phyloP scores from a whole-genome alignment of 2,888 invertebrate species.

The Coleophora deauratella region DNA sequence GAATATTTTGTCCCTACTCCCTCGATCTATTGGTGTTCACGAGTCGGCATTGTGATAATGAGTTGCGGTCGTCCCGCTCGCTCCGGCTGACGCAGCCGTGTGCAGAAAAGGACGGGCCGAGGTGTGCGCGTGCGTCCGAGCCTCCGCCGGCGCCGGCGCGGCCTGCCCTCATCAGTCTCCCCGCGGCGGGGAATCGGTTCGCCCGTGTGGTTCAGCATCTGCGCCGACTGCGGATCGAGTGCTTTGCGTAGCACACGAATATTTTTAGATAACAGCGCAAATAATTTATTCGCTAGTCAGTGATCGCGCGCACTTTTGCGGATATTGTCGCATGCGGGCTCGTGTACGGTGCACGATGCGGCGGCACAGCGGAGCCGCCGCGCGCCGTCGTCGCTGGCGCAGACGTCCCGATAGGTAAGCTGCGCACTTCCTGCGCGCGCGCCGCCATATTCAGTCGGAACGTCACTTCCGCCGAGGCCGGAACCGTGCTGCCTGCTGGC shows the following conservation, averaged over 20 bases:
- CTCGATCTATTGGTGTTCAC: slow-evolving; percentile 73
- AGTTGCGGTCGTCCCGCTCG: slow-evolving; percentile 57
- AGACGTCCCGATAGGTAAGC: slow-evolving; percentile 71
- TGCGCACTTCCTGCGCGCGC: slow-evolving; percentile 73
- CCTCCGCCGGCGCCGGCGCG: slow-evolving; percentile 66
- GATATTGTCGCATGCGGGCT: slow-evolving; percentile 61
- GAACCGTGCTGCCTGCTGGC: slow-evolving; percentile 45
- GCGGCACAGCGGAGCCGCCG: slow-evolving; percentile 29
- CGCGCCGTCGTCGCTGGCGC: slow-evolving; percentile 43
- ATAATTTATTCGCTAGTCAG: slow-evolving; percentile 69
- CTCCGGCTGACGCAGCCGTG: slow-evolving; percentile 28
- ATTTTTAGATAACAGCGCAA: slow-evolving; percentile 72
- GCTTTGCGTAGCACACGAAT: slow-evolving; percentile 62
- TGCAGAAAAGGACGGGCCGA: slow-evolving; percentile 52
- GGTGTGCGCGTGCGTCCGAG: slow-evolving; percentile 63
- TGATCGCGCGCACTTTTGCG: slow-evolving; percentile 68
- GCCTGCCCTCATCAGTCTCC: slow-evolving; percentile 72
- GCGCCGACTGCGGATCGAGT: slow-evolving; percentile 42
- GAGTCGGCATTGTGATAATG: slow-evolving; percentile 69
- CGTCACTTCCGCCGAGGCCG: slow-evolving; percentile 68
- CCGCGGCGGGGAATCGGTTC: slow-evolving; percentile 70
- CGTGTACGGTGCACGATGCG: slow-evolving; percentile 34
- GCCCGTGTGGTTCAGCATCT: slow-evolving; percentile 61
- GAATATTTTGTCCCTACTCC: slow-evolving; percentile 72
- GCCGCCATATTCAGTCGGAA: slow-evolving; percentile 69